phyloP scores from a whole-genome alignment of 2,113 vertebrate genomes.

The Rhinogobius similis region DNA sequence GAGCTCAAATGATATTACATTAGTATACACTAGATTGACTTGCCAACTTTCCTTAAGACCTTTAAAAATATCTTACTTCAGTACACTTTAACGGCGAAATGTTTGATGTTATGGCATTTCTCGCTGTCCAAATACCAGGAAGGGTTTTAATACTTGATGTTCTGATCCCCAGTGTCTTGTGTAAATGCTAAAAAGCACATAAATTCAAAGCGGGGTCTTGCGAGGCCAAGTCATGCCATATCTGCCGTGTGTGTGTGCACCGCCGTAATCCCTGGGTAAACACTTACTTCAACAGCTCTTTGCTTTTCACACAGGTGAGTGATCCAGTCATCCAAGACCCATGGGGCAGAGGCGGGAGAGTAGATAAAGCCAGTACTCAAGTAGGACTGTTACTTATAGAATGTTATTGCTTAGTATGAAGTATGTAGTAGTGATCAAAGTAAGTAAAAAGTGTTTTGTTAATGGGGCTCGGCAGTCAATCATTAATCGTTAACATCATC shows the following conservation, averaged over 20 bases:
- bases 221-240: not conserved
- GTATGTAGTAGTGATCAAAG: too few species aligned
- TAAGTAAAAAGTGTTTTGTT: too few species aligned
- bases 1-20: not conserved
- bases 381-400: not conserved
- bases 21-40: not conserved
- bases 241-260: not conserved
- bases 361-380: not conserved
- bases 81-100: not conserved
- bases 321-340: slow-evolving; percentile 27
- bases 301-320: slow-evolving; percentile 12
- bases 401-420: too few species aligned
- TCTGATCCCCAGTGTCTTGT: slow-evolving; percentile 6
- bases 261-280: slow-evolving; percentile 31
- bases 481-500: too few species aligned
- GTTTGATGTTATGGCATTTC: not conserved
- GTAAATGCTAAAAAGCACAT: slow-evolving; percentile 10
- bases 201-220: not conserved
- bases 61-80: not conserved
- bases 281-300: slow-evolving; percentile 27
- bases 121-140: not conserved
- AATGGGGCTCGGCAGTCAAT: too few species aligned
- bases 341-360: not conserved
- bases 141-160: not conserved
- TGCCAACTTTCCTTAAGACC: not conserved